Conservation (phyloP, 2,888 invertebrate genomes). For the Melolontha melolontha region DNA sequence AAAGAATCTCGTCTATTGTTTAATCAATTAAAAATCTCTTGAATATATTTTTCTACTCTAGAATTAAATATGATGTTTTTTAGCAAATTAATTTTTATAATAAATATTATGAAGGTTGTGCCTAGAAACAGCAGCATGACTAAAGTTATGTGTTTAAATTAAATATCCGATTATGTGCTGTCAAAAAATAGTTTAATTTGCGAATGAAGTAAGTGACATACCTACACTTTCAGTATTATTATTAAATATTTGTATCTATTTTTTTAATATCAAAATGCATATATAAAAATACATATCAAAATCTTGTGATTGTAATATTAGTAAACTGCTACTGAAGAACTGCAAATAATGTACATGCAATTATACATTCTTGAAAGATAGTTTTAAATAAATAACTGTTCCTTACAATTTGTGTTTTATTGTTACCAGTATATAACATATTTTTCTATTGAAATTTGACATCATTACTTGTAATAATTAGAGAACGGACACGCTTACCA, state of each 20-base stretch:
- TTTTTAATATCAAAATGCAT: constrained; percentile 17
- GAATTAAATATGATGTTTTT: constrained; percentile 1
- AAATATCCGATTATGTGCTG: background rate
- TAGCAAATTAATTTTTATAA: constrained; percentile 6
- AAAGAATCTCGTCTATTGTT: constrained; percentile 17
- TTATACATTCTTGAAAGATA: constrained; percentile 32
- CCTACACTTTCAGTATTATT: constrained; percentile 30
- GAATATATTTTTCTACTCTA: constrained; percentile 36
- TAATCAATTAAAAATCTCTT: constrained; percentile 11
- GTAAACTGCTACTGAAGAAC: constrained; percentile 13
- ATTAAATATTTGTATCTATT: constrained; percentile 31
- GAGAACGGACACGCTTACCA: too few relatives aligned
- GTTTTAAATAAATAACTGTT: constrained; percentile 44
- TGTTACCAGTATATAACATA: background rate
- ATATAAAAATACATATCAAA: constrained; percentile 40
- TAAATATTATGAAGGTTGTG: background rate
- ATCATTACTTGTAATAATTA: too few relatives aligned
- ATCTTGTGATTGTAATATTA: constrained; percentile 40
- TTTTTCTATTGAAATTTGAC: too few relatives aligned
- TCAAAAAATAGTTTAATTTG: background rate
- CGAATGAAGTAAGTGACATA: background rate
- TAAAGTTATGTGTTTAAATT: background rate
- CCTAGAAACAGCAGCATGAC: background rate
- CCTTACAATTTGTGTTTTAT: constrained; percentile 28
- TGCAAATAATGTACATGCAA: constrained; percentile 38